These are phyloP conservation scores for Calosoma granatense DNA, from an alignment of 1,140 invertebrate species.

Conservation along the genomic window DNA sequence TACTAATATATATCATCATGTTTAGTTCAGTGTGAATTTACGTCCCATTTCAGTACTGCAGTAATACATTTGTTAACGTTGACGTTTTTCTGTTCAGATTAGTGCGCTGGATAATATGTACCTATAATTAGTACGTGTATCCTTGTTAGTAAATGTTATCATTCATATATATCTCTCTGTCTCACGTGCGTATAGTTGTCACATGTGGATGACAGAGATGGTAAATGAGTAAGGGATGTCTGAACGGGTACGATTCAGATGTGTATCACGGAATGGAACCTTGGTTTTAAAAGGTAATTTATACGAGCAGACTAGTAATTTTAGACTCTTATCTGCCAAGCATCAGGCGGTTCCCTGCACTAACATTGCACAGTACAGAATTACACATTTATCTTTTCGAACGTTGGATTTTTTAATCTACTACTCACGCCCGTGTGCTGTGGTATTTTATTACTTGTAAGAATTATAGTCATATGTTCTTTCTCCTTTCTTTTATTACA, in stretches of 20 bases:
- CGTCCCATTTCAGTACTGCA: no score
- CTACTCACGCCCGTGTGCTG: background rate
- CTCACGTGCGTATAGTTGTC: no score
- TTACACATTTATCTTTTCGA: background rate
- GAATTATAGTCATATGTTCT: background rate
- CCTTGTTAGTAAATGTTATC: no score
- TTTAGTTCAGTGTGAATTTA: no score
- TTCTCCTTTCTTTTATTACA: background rate
- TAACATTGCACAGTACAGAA: background rate
- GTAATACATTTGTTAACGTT: no score
- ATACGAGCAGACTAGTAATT: background rate
- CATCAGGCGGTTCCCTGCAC: background rate
- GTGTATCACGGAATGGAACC: background rate
- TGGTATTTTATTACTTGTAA: background rate
- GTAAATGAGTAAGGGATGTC: no score
- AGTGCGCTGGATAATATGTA: no score
- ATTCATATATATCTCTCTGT: no score
- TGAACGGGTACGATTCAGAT: background rate
- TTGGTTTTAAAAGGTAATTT: slow-evolving; percentile 8
- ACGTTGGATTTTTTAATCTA: background rate
- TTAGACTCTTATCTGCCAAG: background rate
- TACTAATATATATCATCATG: no score
- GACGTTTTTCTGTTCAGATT: no score
- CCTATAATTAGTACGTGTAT: no score
- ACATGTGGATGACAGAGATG: no score